Evolutionary conservation across 2,888 invertebrate species (phyloP), one percentile per base, ranked within the genome.

Genomic region (Xestia rhomboidea): DNA sequence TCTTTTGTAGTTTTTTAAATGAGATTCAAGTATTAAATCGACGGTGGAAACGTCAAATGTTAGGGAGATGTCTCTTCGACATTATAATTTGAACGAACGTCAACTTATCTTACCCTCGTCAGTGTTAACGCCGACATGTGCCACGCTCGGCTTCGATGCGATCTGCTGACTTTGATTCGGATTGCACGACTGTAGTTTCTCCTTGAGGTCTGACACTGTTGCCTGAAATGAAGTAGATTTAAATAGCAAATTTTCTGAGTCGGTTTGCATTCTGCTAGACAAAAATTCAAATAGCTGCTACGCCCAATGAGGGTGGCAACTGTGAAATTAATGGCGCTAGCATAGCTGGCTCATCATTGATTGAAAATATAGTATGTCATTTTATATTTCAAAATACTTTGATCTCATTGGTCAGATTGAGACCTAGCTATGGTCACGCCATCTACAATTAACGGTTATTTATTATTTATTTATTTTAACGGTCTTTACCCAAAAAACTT

Each of bases 41-140:
- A 54, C 54, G 11, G n/a, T 54, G 54, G n/a, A 54, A 54, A n/a
- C 4, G n/a, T n/a, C 21, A 51, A 54, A n/a, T n/a, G n/a, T n/a
- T 21, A 51, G 51, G 54, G 27, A n/a, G n/a, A n/a, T n/a, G n/a
- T n/a, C n/a, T n/a, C n/a, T n/a, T n/a, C n/a, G n/a, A n/a, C n/a
- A n/a, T n/a, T n/a, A n/a, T n/a, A n/a, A n/a, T n/a, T n/a, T n/a
- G n/a, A n/a, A n/a, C n/a, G n/a, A n/a, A n/a, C n/a, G 10, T 41
- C 18, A 66, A n/a, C 11, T 62, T 4, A 34, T 21, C 73, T 81
- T 88, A 96, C 96, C 96, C 93, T 95, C 95, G 77, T 96, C 95
- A 0, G 96, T 96, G 74, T 96, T 96, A 11, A 96, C 95, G 0
- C 93, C 89, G 0, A 92, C 94, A 64, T 96, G 83, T 0, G 88